Evolutionary conservation across 2,888 invertebrate species (phyloP).

Genomic region (Drosophila austrosaltans): DNA sequence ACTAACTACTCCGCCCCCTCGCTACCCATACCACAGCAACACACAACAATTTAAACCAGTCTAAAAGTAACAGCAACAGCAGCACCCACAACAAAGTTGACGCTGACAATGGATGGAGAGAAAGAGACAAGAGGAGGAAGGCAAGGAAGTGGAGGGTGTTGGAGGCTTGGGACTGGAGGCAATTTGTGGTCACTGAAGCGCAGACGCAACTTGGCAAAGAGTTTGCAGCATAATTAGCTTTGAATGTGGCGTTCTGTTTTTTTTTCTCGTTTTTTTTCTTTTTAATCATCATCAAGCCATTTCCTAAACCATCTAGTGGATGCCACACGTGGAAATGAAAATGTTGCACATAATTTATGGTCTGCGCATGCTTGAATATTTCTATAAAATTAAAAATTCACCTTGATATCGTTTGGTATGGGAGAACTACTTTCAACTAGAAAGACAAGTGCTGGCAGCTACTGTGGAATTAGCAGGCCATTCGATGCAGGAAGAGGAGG

Average conservation of each 20-base stretch:
- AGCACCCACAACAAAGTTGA: constrained; percentile 40
- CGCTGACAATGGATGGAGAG: constrained; percentile 20
- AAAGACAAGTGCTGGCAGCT: constrained; percentile 6
- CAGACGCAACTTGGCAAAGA: constrained; percentile 50
- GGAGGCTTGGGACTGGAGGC: constrained; percentile 34
- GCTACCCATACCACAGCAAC: background rate
- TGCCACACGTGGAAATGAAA: constrained; percentile 64
- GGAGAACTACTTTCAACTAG: constrained; percentile 29
- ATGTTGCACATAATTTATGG: constrained; percentile 78
- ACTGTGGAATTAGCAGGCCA: constrained; percentile 63
- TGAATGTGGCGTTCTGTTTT: constrained; percentile 14
- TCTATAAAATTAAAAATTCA: constrained; percentile 62
- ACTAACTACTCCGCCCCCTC: background rate
- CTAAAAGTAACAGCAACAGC: background rate
- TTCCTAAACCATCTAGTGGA: constrained; percentile 51
- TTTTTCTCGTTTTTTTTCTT: constrained; percentile 25
- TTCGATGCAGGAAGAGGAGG: constrained; percentile 25
- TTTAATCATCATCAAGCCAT: constrained; percentile 68
- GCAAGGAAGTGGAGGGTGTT: too few relatives aligned
- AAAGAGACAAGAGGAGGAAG: too few relatives aligned
- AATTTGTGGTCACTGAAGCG: constrained; percentile 57
- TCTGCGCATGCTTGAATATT: constrained; percentile 50
- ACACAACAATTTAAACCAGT: background rate
- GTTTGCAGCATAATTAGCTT: constrained; percentile 53
- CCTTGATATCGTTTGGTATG: background rate